Base-by-base conservation (phyloP, 2,797 vertebrate species). In the Discoglossus pictus region DNA sequence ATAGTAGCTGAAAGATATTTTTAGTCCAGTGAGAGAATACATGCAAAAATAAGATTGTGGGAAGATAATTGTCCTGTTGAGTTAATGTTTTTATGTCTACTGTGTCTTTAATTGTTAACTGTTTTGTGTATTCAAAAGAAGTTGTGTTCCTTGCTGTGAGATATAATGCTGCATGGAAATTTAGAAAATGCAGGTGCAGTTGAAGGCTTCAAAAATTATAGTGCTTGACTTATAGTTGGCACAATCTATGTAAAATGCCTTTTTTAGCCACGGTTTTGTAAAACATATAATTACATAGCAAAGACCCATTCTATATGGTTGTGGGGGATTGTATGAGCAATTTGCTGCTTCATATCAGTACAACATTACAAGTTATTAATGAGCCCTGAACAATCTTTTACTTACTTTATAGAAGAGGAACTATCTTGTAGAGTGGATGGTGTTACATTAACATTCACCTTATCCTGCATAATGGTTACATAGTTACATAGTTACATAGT, bases 211-310 rank as follows among this genome's bases (percentile, higher is more conserved):
- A 62, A 59, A 80, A 76, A 76, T 74, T 59, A 80, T 76, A 71
- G 61, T 43, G 76, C 63, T 75, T 74, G 64, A 35, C 74, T 74
- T 73, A 60, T 63, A 65, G 55, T 35, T 76, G 73, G 50, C 11
- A 48, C 65, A 64, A 72, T 55, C 67, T 50, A 53, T 20, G 47
- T 44, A 63, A 73, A 77, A 60, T 20, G 1, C 58, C 65, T 73
- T 74, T 78, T 64, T 61, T 51, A 74, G 73, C 63, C 78, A 56
- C 63, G 72, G 68, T 73, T 52, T 54, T 54, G 46, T 59, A 71
- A 64, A 59, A 31, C 18, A 6, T 76, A 43, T 73, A 82, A 81
- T 80, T 81, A 78, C 63, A 65, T 10, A 59, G 65, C 61, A 81
- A 77, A 72, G 53, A 56, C 65, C 13, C 53, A 54, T 80, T 85